Evolutionary conservation across 2,113 vertebrate genomes (phyloP), one percentile per base, ranked within the genome.

Genomic region (Nothoprocta perdicaria): DNA sequence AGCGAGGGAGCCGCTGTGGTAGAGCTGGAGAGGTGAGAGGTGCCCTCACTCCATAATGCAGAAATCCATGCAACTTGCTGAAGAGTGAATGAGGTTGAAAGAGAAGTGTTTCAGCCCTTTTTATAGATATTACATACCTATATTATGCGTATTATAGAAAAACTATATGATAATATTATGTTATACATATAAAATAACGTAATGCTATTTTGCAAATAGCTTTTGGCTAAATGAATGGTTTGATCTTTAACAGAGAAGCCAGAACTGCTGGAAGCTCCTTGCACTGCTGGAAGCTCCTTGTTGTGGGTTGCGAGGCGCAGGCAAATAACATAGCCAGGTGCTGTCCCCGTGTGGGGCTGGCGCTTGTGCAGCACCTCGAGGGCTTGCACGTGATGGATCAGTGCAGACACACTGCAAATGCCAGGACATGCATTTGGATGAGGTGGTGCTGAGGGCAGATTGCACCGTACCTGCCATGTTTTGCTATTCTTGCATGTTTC

Each of bases 381-480:
- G 12, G 11, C 2, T 40, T 87, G 65, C 46, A 33, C 58, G 46
- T 2, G 9, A 88, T 84, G 88, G 17, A 14, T 1, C 40, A 76
- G 14, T 57, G 76, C 19, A 17, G 33, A 60, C 16, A 6, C 12
- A 19, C 27, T 26, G 40, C 13, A 66, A n/a, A 57, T 52, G 45
- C 40, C 10, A 5, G 19, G 40, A 27, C 19, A 4, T n/a, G 7
- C 0, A 2, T 71, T 84, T n/a, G 27, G 50, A 24, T 40, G 48
- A 40, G 72, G 3, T 31, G 46, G 10, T 73, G 55, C 35, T 82
- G 29, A 17, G 29, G 48, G 23, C 14, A 0, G 26, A 26, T 11
- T 77, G 12, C n/a, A 46, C 1, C 2, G 52, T 72, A 3, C 18
- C 61, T n/a, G 52, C 22, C 1, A 0, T 48, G 2, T 24, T 50